Evolutionary conservation across 2,113 vertebrate species (phyloP).

Genomic region (Megaceryle maxima): DNA sequence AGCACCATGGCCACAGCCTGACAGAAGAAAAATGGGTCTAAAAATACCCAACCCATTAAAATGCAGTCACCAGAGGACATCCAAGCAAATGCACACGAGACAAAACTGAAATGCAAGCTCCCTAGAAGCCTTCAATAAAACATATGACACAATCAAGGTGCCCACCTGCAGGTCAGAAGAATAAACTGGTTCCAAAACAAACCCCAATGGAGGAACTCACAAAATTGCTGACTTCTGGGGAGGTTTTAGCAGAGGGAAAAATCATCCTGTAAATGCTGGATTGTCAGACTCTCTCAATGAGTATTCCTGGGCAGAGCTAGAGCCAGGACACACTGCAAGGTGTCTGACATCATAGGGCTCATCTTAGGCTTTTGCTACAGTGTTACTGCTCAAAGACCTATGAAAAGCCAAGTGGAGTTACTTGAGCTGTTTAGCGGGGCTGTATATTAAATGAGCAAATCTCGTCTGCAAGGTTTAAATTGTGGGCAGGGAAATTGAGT

Average conservation of each 20-base stretch:
- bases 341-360: rapidly evolving
- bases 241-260: neutral
- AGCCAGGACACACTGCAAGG: neutral
- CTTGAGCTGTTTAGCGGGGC: neutral
- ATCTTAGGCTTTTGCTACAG: neutral
- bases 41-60: neutral
- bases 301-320: neutral
- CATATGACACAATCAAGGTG: neutral
- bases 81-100: neutral
- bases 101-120: neutral
- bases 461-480: neutral
- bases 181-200: neutral
- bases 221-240: neutral
- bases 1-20: neutral
- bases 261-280: rapidly evolving
- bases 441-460: neutral
- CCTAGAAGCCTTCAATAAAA: neutral
- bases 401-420: neutral
- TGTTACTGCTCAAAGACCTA: neutral
- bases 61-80: neutral
- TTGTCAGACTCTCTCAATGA: neutral
- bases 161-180: neutral
- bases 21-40: neutral
- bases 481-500: neutral
- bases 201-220: neutral